A percentile compares a stretch with the other conserved stretches of the same genome.
These are phyloP conservation scores for Trissonchulus latispiculum DNA, from an alignment of 2,888 invertebrate genomes.

Conservation along the genomic window DNA sequence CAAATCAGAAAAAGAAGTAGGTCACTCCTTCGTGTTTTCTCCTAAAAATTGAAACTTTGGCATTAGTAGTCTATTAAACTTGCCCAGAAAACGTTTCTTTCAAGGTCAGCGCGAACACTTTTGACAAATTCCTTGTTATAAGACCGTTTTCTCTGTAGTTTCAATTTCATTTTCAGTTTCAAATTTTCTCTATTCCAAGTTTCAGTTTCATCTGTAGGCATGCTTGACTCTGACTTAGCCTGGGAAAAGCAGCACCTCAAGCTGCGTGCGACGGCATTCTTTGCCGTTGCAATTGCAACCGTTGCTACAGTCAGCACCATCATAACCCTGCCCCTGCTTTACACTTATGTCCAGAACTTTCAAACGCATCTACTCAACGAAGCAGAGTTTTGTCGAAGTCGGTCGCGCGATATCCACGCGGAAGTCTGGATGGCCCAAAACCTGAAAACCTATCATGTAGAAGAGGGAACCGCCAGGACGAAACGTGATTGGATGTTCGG, in stretches of 20 bases:
- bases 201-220: background rate
- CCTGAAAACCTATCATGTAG: too few relatives aligned
- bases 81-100: too few relatives aligned
- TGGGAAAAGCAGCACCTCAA: background rate
- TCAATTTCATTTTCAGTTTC: background rate
- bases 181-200: background rate
- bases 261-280: background rate
- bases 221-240: background rate
- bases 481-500: slow-evolving; percentile 5
- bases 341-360: background rate
- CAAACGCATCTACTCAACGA: background rate
- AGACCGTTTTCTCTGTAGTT: background rate
- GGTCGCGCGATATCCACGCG: background rate
- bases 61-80: too few relatives aligned
- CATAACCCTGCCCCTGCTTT: background rate
- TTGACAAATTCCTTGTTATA: too few relatives aligned
- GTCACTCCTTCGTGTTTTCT: too few relatives aligned
- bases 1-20: too few relatives aligned
- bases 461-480: too few relatives aligned
- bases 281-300: background rate
- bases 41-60: too few relatives aligned
- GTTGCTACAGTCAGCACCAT: background rate
- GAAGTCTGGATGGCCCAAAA: background rate
- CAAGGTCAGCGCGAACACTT: too few relatives aligned
- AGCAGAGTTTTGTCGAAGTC: background rate